Evolutionary conservation across 2,113 vertebrate species (phyloP).

Genomic region (Camelus dromedarius): DNA sequence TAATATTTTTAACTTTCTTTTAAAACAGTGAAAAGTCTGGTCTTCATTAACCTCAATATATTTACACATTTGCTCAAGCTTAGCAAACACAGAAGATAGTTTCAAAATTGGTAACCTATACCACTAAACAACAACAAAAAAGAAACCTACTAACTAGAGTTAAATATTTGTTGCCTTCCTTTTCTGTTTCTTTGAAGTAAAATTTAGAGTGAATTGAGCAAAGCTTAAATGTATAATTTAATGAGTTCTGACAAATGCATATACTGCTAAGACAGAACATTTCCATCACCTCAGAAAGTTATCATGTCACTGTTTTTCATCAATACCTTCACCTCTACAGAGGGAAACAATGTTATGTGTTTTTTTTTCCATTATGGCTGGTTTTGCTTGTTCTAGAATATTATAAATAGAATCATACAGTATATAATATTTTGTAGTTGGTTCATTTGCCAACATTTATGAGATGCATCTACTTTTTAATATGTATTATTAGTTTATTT

Average conservation of each 20-base stretch:
- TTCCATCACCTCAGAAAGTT: background rate
- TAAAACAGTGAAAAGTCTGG: background rate
- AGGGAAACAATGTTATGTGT: background rate
- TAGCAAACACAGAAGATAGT: background rate
- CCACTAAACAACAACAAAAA: background rate
- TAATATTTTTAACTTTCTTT: background rate
- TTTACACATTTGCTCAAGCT: background rate
- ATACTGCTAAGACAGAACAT: background rate
- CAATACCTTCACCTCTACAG: background rate
- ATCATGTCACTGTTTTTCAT: background rate
- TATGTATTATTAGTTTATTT: background rate
- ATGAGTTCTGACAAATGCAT: background rate
- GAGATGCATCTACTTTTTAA: background rate
- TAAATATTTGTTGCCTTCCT: background rate
- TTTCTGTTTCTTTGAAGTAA: conserved; percentile 18
- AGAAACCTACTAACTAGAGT: background rate
- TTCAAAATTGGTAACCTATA: background rate
- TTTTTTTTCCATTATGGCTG: background rate
- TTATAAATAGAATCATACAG: background rate
- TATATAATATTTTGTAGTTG: background rate
- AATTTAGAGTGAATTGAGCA: conserved; percentile 9
- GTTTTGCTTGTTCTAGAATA: background rate
- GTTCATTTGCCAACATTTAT: background rate
- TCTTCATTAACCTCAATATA: background rate
- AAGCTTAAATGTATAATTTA: background rate